These are phyloP conservation scores for Sitodiplosis mosellana DNA, from an alignment of 1,140 invertebrate genomes.

Conservation along the genomic window DNA sequence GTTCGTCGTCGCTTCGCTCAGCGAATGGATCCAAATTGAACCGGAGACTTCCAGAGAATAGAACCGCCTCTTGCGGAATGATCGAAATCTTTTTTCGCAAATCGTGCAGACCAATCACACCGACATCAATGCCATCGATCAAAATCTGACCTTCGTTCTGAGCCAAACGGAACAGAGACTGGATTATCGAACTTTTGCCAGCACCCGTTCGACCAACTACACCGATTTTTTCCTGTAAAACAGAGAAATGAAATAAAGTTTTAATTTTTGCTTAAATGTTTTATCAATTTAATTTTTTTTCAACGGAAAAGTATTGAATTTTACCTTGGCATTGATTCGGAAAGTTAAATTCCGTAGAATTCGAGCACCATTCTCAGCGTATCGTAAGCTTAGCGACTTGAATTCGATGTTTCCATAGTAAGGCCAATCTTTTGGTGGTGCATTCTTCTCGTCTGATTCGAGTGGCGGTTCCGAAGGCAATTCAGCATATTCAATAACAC, in stretches of 20 bases:
- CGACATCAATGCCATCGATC: constrained; percentile 38
- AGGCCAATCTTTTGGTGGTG: constrained; percentile 46
- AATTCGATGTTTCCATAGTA: constrained; percentile 48
- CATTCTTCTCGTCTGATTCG: constrained; percentile 27
- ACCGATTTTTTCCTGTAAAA: constrained; percentile 27
- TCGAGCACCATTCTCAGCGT: constrained; percentile 36
- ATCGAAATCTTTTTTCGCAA: constrained; percentile 36
- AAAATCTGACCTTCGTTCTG: constrained; percentile 41
- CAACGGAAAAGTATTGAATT: background rate
- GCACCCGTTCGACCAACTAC: constrained; percentile 4
- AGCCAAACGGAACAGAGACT: constrained; percentile 48
- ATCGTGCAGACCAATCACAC: constrained; percentile 30
- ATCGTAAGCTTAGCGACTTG: constrained; percentile 41
- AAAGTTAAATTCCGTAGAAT: constrained; percentile 60
- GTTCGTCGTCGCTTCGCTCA: constrained; percentile 32
- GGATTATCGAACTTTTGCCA: constrained; percentile 38
- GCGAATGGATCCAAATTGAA: constrained; percentile 41
- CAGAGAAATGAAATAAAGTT: constrained; percentile 14
- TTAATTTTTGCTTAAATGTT: constrained; percentile 32
- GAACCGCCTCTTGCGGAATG: constrained; percentile 49
- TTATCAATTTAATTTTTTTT: constrained; percentile 10
- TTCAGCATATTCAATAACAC: constrained; percentile 58
- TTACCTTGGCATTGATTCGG: constrained; percentile 20
- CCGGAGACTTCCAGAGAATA: constrained; percentile 40
- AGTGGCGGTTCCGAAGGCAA: constrained; percentile 41